Percentiles rank a stretch among this genome's conserved stretches.
Conservation (phyloP, 35 echinoderm and acorn worm species). For the Patiria miniata region DNA sequence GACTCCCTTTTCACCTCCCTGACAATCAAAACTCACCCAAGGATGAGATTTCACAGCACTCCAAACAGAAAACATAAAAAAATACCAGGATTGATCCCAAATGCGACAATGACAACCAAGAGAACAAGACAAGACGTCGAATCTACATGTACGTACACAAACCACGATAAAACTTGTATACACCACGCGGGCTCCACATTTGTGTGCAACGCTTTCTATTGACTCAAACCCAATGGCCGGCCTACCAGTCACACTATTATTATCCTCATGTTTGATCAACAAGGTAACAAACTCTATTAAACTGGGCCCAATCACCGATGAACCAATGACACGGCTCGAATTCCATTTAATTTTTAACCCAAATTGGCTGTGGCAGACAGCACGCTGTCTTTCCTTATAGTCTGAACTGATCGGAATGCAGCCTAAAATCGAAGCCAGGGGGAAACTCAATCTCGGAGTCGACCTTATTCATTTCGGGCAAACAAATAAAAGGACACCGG, state of each 20-base stretch:
- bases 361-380: slow-evolving; percentile 16
- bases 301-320: neutral
- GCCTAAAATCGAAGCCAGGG: neutral
- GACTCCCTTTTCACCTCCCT: neutral
- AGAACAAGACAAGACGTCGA: neutral
- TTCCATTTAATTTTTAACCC: slow-evolving; percentile 23
- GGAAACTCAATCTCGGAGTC: slow-evolving; percentile 8
- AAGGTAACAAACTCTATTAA: slow-evolving; percentile 1
- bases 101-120: neutral
- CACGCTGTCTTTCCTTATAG: neutral
- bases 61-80: neutral
- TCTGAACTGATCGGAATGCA: neutral
- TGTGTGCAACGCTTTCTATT: neutral
- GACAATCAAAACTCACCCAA: neutral
- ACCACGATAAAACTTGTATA: too few relatives aligned
- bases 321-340: neutral
- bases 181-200: neutral
- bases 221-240: neutral
- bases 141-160: too few relatives aligned
- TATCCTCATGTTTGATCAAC: neutral
- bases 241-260: neutral
- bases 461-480: too few relatives aligned
- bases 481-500: neutral
- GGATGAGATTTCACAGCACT: slow-evolving; percentile 13
- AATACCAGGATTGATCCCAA: neutral